These are phyloP conservation scores for Geotrypetes seraphini DNA, from an alignment of 2,797 vertebrate genomes.

Conservation along the genomic window DNA sequence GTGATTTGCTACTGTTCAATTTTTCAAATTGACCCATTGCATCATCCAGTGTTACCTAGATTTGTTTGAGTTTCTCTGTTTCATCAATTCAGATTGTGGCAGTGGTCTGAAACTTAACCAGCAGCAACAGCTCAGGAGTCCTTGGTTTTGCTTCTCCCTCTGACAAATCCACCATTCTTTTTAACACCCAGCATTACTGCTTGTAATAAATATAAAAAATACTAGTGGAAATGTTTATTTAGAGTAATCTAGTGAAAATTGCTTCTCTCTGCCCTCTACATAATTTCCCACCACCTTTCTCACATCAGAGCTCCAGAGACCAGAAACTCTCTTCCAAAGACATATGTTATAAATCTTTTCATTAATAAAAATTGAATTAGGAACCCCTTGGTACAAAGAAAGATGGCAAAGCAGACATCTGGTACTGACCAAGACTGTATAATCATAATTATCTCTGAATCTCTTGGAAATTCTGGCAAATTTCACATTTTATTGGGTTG, in stretches of 20 bases:
- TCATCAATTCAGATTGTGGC: no score
- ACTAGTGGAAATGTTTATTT: constrained; percentile 12
- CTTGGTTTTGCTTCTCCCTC: constrained; percentile 7
- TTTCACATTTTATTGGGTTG: constrained; percentile 1
- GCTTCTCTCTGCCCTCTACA: not conserved
- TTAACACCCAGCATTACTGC: constrained; percentile 15
- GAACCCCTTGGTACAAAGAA: constrained; percentile 3
- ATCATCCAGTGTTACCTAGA: no score
- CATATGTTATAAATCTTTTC: constrained; percentile 10
- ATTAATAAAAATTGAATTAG: not conserved
- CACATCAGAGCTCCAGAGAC: constrained; percentile 7
- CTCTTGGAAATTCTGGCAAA: constrained; percentile 2
- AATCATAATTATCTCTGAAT: constrained; percentile 16
- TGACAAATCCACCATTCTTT: constrained; percentile 17
- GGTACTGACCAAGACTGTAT: constrained; percentile 2
- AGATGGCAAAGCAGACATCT: not conserved
- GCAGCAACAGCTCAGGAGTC: constrained; percentile 1
- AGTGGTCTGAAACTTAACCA: no score
- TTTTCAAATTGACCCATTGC: no score
- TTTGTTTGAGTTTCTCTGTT: no score
- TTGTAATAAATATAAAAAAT: constrained; percentile 8
- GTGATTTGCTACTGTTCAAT: no score
- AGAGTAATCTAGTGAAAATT: constrained; percentile 2
- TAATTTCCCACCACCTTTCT: constrained; percentile 7
- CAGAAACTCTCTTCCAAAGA: not conserved